Evolutionary conservation across 2,797 vertebrate genomes (phyloP).

Genomic region (Argentina silus): DNA sequence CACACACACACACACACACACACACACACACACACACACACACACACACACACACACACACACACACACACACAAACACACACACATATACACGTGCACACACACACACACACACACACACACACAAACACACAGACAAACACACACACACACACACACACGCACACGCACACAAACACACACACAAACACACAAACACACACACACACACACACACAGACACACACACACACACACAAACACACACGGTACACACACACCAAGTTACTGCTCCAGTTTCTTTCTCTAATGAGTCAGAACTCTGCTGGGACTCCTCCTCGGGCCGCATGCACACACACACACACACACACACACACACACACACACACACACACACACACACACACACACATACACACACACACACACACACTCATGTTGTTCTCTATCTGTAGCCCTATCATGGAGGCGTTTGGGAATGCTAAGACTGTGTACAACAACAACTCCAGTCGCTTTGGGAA

Average conservation of each 20-base stretch:
- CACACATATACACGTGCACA: slow-evolving; percentile 3
- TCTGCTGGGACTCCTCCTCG: slow-evolving; percentile 73
- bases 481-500: slow-evolving; percentile 96
- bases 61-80: not conserved
- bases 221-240: too few species aligned
- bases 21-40: slow-evolving; percentile 4
- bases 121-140: not conserved
- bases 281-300: slow-evolving; percentile 93
- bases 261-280: slow-evolving; percentile 90
- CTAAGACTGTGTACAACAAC: slow-evolving; percentile 96
- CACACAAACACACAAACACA: too few species aligned
- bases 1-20: not conserved
- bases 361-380: not conserved
- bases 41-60: not conserved
- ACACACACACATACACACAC: not conserved
- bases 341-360: slow-evolving; percentile 6
- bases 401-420: not conserved
- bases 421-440: slow-evolving; percentile 80
- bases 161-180: too few species aligned
- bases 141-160: too few species aligned
- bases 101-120: not conserved
- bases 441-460: slow-evolving; percentile 94
- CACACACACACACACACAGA: too few species aligned
- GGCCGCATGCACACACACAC: slow-evolving; percentile 10
- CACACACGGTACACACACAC: slow-evolving; percentile 58